A percentile compares a stretch with the other conserved stretches of the same genome.
Evolutionary conservation across 2,113 vertebrate species (phyloP).

Genomic region (Oceanodroma tethys): DNA sequence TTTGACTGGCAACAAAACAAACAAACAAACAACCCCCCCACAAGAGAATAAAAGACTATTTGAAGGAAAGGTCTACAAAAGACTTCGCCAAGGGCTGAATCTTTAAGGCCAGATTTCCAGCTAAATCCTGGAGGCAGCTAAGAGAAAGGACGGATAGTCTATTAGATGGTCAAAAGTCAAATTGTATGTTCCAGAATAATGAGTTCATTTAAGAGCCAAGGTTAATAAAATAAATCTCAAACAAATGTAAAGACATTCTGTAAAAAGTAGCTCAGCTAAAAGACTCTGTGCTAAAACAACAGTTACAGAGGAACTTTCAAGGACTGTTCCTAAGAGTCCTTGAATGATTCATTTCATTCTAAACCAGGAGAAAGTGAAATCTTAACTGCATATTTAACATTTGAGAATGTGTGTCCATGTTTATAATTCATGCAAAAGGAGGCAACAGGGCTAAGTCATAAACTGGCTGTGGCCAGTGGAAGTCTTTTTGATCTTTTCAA

Average conservation of each 20-base stretch:
- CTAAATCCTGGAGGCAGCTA: not conserved
- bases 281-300: not conserved
- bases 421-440: not conserved
- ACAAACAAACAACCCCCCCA: not conserved
- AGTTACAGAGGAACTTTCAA: not conserved
- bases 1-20: not conserved
- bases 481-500: not conserved
- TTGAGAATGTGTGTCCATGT: not conserved
- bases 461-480: not conserved
- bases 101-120: not conserved
- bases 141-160: constrained; percentile 5
- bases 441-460: not conserved
- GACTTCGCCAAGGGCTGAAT: not conserved
- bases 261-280: not conserved
- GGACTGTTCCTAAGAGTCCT: not conserved
- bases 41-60: not conserved
- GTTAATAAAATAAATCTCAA: not conserved
- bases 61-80: not conserved
- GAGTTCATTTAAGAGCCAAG: not conserved
- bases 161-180: not conserved
- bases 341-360: not conserved
- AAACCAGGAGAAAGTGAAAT: not conserved
- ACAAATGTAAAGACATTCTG: not conserved
- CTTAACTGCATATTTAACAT: not conserved
- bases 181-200: not conserved